Percentiles rank a stretch among this genome's conserved stretches.
These are phyloP conservation scores for Hemaris fuciformis DNA, from an alignment of 2,888 invertebrate species.

Conservation along the genomic window DNA sequence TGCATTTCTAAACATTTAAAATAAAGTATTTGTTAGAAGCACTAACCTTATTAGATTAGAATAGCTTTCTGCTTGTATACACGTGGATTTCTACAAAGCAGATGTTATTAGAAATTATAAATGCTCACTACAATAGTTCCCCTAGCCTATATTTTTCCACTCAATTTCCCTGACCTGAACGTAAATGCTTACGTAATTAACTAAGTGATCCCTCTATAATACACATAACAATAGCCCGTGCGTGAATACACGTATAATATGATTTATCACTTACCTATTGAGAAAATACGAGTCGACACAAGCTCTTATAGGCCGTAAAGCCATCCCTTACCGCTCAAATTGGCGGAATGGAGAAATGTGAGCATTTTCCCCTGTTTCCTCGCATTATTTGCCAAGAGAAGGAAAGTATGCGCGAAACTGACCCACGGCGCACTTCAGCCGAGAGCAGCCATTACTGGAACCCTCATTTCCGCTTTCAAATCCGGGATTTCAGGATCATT, in stretches of 20 bases:
- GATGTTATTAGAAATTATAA: neutral
- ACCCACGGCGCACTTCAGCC: slow-evolving; percentile 53
- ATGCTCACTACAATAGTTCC: neutral
- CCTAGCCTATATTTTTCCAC: neutral
- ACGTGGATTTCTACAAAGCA: neutral
- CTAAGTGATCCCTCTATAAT: slow-evolving; percentile 2
- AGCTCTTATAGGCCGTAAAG: neutral
- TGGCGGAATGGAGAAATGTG: neutral
- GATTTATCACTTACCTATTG: slow-evolving; percentile 25
- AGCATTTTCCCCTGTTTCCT: slow-evolving; percentile 38
- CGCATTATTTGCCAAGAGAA: slow-evolving; percentile 49
- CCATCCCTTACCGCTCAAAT: neutral
- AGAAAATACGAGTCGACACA: slow-evolving; percentile 3
- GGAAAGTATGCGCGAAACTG: slow-evolving; percentile 36
- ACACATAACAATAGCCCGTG: neutral
- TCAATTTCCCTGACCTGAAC: neutral
- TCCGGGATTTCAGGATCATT: slow-evolving; percentile 44
- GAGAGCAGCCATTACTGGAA: slow-evolving; percentile 52
- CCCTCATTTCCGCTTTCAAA: slow-evolving; percentile 56
- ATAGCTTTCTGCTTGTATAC: no score
- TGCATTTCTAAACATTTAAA: no score
- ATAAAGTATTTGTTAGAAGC: no score
- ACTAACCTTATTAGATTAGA: no score
- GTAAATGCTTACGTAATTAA: slow-evolving; percentile 5
- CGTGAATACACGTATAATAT: slow-evolving; percentile 27